Percentiles rank a stretch among this genome's conserved stretches.
phyloP scores from a whole-genome alignment of 2,888 invertebrate species.

The Heliconius charithonia region DNA sequence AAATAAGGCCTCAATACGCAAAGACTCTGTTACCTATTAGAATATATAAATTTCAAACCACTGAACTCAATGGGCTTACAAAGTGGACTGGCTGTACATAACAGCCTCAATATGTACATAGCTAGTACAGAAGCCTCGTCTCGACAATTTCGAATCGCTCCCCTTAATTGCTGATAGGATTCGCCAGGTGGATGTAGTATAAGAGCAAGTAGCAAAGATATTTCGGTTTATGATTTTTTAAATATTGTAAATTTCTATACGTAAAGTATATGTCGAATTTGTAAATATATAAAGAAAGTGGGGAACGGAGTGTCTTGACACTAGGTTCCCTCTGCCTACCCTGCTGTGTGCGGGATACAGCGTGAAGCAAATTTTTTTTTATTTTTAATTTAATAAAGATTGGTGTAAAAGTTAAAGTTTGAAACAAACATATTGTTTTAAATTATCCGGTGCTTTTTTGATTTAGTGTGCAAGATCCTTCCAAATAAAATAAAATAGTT shows the following conservation, averaged over 20 bases:
- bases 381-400: too few species aligned
- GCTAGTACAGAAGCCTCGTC: slow-evolving; percentile 21
- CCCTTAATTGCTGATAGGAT: slow-evolving; percentile 42
- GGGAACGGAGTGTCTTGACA: too few species aligned
- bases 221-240: not conserved
- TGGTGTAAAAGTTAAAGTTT: too few species aligned
- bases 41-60: not conserved
- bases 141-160: slow-evolving; percentile 37
- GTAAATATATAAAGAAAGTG: too few species aligned
- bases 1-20: not conserved
- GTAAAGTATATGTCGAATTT: too few species aligned
- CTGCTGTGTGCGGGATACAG: too few species aligned
- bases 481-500: too few species aligned
- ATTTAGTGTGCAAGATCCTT: too few species aligned
- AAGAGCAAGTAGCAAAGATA: not conserved
- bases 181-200: slow-evolving; percentile 27
- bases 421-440: too few species aligned
- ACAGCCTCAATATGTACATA: not conserved
- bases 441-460: too few species aligned
- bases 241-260: not conserved
- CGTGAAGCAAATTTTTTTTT: too few species aligned
- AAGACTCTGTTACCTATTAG: not conserved
- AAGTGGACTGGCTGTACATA: not conserved
- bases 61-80: not conserved
- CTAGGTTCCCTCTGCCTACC: too few species aligned